These are phyloP conservation scores for Eubasilissa splendida DNA, from an alignment of 2,888 invertebrate species.

Conservation along the genomic window DNA sequence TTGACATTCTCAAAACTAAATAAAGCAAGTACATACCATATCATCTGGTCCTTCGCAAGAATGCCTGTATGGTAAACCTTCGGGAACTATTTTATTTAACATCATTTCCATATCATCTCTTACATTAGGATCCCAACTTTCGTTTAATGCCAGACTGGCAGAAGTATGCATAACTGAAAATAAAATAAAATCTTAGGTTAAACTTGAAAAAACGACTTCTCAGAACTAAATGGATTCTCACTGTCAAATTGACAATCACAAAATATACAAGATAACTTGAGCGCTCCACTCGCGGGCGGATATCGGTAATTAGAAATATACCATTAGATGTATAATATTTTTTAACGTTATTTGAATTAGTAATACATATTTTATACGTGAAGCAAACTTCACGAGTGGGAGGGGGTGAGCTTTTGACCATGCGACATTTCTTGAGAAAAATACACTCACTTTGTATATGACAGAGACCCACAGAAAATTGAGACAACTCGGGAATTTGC, in stretches of 20 bases:
- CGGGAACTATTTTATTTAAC: slow-evolving; percentile 98
- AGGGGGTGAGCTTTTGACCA: slow-evolving; percentile 66
- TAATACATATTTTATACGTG: slow-evolving; percentile 58
- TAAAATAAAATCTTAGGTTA: background rate
- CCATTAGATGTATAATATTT: background rate
- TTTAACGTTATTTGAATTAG: slow-evolving; percentile 13
- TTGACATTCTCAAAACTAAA: no score
- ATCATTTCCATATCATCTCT: slow-evolving; percentile 99
- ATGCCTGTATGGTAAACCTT: slow-evolving; percentile 96
- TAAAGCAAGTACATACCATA: slow-evolving; percentile 80
- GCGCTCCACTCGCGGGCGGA: background rate
- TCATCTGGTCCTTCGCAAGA: slow-evolving; percentile 99
- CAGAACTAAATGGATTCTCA: background rate
- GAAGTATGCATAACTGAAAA: slow-evolving; percentile 96
- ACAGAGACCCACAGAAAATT: slow-evolving; percentile 95
- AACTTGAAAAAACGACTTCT: no score
- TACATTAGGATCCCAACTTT: slow-evolving; percentile 98
- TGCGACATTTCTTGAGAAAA: slow-evolving; percentile 62
- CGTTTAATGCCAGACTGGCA: slow-evolving; percentile 96
- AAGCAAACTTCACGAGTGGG: slow-evolving; percentile 65
- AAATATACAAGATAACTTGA: background rate
- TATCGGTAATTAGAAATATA: background rate
- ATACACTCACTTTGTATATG: slow-evolving; percentile 94
- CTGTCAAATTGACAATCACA: slow-evolving; percentile 36
- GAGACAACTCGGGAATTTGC: slow-evolving; percentile 94